Conservation (phyloP, 2,797 vertebrate genomes). For the Schizopygopsis malacanthus region DNA sequence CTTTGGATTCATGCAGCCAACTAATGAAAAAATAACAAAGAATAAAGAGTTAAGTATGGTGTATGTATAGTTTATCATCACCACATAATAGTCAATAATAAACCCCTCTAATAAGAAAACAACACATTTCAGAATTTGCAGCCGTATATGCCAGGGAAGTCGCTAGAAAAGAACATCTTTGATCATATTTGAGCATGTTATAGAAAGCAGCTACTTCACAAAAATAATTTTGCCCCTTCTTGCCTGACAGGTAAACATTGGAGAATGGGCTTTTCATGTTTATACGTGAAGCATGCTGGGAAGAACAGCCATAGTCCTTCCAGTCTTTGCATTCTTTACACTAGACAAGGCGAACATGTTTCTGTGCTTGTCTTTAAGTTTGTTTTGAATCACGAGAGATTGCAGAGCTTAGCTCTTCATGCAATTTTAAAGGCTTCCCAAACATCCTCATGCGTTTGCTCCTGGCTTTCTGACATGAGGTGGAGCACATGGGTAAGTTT, state of each 20-base stretch:
- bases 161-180: constrained; percentile 2
- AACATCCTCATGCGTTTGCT: constrained; percentile 34
- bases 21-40: constrained; percentile 7
- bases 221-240: neutral
- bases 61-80: neutral
- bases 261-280: constrained; percentile 3
- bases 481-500: neutral
- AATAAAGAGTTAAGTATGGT: neutral
- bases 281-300: constrained; percentile 11
- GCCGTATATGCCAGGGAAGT: neutral
- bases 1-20: neutral
- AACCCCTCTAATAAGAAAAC: neutral
- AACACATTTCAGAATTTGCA: neutral
- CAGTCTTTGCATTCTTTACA: constrained; percentile 23
- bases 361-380: constrained; percentile 14
- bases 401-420: constrained; percentile 34
- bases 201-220: neutral
- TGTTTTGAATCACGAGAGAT: constrained; percentile 23
- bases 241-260: neutral
- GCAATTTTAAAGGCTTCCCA: constrained; percentile 24
- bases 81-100: neutral
- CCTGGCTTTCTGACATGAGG: constrained; percentile 23
- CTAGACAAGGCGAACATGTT: neutral
- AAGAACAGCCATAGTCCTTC: neutral
- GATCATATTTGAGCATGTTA: neutral